Base-by-base conservation (phyloP, 2,888 invertebrate genomes). In the Hylaea fasciaria region DNA sequence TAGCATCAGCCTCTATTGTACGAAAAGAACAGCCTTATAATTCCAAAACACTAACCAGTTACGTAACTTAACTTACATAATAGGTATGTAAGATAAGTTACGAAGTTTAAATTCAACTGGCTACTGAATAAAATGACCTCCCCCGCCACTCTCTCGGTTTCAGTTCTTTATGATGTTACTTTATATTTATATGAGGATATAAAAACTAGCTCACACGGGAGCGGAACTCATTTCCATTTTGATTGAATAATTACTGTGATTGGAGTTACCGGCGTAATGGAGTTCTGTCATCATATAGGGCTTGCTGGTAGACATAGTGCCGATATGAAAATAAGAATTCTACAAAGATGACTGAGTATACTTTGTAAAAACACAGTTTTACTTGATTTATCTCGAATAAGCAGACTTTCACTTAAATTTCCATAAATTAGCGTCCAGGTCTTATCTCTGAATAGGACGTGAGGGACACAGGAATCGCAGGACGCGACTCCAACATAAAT, bases 381-480 rank as follows among this genome's bases (percentile, higher is more conserved):
- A 17, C 17, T 56, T 48, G 35, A 44, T 28, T 49, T 49, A 9
- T 37, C 22, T n/a, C 2, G 5, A 37, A 12, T 49, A 49, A 29
- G 13, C 22, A 28, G 45, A 50, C 12, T 17, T 39, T 46, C 40
- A 35, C 13, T 52, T 46, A 35, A 57, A 52, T 17, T 52, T 51
- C 22, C 46, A 46, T 53, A 52, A 58, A 58, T 58, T 58, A 37
- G 41, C 47, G 52, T 47, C 50, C 58, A 58, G 52, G 35, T 43
- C 51, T 51, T 62, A 60, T 60, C 62, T 65, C 47, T n/a, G 22
- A 51, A 57, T 32, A 45, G 62, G 60, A 61, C 62, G 67, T 65
- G 65, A 53, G 53, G 51, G 46, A 39, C 28, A 43, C 52, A 43
- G 41, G 47, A 48, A n/a, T 48, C 52, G 14, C 35, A 16, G 47